phyloP scores from a whole-genome alignment of 2,113 vertebrate species.

The Otolemur garnettii region DNA sequence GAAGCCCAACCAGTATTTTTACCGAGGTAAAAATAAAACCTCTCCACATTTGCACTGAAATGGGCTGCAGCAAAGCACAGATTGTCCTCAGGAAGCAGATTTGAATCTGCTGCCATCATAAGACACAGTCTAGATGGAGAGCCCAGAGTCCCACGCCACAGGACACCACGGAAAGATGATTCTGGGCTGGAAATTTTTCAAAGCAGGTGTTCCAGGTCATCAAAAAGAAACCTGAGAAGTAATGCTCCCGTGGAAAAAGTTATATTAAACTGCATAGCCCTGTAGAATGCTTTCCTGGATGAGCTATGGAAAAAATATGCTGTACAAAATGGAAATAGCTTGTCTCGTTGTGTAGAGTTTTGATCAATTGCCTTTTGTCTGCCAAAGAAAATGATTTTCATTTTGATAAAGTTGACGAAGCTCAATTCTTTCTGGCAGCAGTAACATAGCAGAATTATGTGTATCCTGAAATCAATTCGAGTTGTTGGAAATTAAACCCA shows the following conservation, averaged over 20 bases:
- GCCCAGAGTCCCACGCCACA: background rate
- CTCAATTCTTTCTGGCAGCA: slow-evolving; percentile 14
- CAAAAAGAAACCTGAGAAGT: background rate
- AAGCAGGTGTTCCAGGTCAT: slow-evolving; percentile 63
- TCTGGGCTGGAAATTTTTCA: slow-evolving; percentile 57
- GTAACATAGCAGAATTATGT: slow-evolving; percentile 50
- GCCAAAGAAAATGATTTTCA: slow-evolving; percentile 71
- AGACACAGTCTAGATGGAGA: slow-evolving; percentile 8
- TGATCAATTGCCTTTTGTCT: slow-evolving; percentile 71
- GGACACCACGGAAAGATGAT: background rate
- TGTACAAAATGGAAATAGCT: slow-evolving; percentile 48
- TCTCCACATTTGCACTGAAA: slow-evolving; percentile 12
- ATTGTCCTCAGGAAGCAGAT: slow-evolving; percentile 5
- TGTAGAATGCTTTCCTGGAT: background rate
- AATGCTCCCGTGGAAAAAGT: slow-evolving; percentile 6
- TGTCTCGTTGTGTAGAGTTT: background rate
- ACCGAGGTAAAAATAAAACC: slow-evolving; percentile 3
- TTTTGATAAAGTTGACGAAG: slow-evolving; percentile 61
- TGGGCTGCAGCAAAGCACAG: slow-evolving; percentile 21
- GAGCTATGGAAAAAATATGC: background rate
- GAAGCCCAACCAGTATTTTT: slow-evolving; percentile 9
- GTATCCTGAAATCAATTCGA: slow-evolving; percentile 63
- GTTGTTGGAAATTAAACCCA: slow-evolving; percentile 63
- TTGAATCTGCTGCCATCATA: slow-evolving; percentile 36
- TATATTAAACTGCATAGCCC: background rate